Evolutionary conservation across 2,888 invertebrate species (phyloP).

Genomic region (Arenicola marina): DNA sequence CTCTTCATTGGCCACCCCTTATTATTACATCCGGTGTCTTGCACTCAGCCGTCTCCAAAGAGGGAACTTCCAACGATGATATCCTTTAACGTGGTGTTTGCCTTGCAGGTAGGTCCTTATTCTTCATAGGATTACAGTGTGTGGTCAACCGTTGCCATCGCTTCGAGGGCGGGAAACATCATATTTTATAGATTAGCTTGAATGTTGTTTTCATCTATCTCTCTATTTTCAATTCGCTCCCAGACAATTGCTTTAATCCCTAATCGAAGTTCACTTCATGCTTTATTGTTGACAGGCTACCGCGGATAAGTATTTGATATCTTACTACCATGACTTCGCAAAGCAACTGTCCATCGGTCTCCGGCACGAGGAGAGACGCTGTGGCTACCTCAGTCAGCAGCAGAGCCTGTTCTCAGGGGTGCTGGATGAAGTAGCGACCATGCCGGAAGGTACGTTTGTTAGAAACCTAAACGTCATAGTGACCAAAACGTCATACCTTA

Average conservation of each 20-base stretch:
- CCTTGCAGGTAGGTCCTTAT: slow-evolving; percentile 57
- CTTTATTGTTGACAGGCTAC: too few relatives aligned
- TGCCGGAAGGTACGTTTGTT: not conserved
- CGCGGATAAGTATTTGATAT: slow-evolving; percentile 88
- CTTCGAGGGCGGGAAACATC: too few relatives aligned
- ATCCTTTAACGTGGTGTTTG: slow-evolving; percentile 77
- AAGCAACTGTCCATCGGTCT: slow-evolving; percentile 74
- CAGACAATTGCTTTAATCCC: too few relatives aligned
- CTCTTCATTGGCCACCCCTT: slow-evolving; percentile 95
- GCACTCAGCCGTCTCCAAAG: slow-evolving; percentile 2
- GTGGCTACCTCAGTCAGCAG: slow-evolving; percentile 85
- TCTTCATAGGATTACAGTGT: not conserved
- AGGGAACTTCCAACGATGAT: slow-evolving; percentile 63
- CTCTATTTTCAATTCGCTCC: too few relatives aligned
- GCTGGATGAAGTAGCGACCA: slow-evolving; percentile 49
- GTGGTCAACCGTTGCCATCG: too few relatives aligned
- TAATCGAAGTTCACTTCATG: too few relatives aligned
- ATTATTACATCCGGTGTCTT: slow-evolving; percentile 41
- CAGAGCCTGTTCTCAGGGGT: slow-evolving; percentile 77
- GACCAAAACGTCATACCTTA: too few relatives aligned
- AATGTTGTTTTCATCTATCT: too few relatives aligned
- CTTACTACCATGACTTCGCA: slow-evolving; percentile 92
- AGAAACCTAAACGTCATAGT: too few relatives aligned
- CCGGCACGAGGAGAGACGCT: slow-evolving; percentile 87
- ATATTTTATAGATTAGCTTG: too few relatives aligned